Evolutionary conservation across 30 jellyfish, hydroid and myxozoan genomes (phyloP).

Genomic region (Hydractinia echinata): DNA sequence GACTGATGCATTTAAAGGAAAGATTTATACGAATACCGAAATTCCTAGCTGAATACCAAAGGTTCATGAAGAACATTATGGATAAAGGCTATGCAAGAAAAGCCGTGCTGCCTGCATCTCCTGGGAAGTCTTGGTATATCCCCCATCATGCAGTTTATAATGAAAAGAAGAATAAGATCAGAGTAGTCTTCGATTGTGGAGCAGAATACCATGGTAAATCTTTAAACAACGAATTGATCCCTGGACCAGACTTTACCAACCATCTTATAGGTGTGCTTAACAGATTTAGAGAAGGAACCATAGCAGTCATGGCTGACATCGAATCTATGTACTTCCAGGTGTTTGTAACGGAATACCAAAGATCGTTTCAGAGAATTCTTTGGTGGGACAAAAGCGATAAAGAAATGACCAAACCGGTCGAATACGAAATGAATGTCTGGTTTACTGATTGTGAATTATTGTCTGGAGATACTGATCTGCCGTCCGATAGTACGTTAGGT

Average conservation of each 20-base stretch:
- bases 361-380: slow-evolving; percentile 18
- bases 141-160: slow-evolving; percentile 59
- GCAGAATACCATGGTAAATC: slow-evolving; percentile 49
- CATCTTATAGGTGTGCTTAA: slow-evolving; percentile 9
- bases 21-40: neutral
- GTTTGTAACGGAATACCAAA: slow-evolving; percentile 17
- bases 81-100: slow-evolving; percentile 10
- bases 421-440: neutral
- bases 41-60: neutral
- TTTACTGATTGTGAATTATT: neutral
- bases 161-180: slow-evolving; percentile 42
- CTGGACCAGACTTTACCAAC: slow-evolving; percentile 44
- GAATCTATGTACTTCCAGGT: slow-evolving; percentile 50
- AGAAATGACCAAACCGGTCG: neutral
- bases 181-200: slow-evolving; percentile 51
- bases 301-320: slow-evolving; percentile 26
- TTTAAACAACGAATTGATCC: neutral
- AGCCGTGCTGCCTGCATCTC: neutral
- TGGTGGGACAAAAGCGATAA: slow-evolving; percentile 26
- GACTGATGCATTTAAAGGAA: neutral
- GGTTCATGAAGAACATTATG: slow-evolving; percentile 27
- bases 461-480: neutral
- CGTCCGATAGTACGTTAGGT: neutral
- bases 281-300: neutral
- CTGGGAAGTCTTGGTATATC: slow-evolving; percentile 49